phyloP scores from a whole-genome alignment of 2,888 invertebrate species.

The Chymomyza procnemis region DNA sequence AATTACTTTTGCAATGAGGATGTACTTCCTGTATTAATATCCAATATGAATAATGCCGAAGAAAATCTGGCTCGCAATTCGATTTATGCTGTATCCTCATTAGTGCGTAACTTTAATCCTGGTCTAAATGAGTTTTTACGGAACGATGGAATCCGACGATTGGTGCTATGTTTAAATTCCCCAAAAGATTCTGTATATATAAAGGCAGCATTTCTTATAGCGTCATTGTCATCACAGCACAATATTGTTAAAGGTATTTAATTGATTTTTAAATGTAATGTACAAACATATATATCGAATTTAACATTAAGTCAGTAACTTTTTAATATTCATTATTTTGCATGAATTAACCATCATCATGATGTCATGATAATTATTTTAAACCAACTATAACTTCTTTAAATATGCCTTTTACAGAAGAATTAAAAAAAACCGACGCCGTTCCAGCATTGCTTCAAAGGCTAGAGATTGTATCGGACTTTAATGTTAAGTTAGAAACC shows the following conservation, averaged over 20 bases:
- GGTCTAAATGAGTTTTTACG: slow-evolving; percentile 82
- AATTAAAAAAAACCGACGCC: not conserved
- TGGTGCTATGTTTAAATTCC: slow-evolving; percentile 81
- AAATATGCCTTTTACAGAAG: not conserved
- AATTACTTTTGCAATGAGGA: slow-evolving; percentile 83
- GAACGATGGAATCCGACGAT: slow-evolving; percentile 83
- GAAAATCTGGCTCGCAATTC: slow-evolving; percentile 83
- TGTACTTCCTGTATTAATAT: slow-evolving; percentile 83
- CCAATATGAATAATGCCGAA: slow-evolving; percentile 77
- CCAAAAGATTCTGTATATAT: slow-evolving; percentile 81
- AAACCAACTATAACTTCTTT: too few species aligned
- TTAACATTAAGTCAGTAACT: not conserved
- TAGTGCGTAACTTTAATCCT: slow-evolving; percentile 82
- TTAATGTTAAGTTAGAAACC: slow-evolving; percentile 51
- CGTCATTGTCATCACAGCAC: slow-evolving; percentile 81
- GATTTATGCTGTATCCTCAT: slow-evolving; percentile 89
- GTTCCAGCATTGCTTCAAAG: slow-evolving; percentile 25
- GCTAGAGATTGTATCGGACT: slow-evolving; percentile 39
- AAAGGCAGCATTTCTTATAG: slow-evolving; percentile 87
- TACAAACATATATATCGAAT: not conserved
- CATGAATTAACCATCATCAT: too few species aligned
- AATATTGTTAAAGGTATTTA: slow-evolving; percentile 81
- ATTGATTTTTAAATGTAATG: too few species aligned
- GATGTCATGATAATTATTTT: too few species aligned
- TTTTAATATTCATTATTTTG: not conserved